Evolutionary conservation across 2,888 invertebrate genomes (phyloP).

Genomic region (Cremastinae sp.): DNA sequence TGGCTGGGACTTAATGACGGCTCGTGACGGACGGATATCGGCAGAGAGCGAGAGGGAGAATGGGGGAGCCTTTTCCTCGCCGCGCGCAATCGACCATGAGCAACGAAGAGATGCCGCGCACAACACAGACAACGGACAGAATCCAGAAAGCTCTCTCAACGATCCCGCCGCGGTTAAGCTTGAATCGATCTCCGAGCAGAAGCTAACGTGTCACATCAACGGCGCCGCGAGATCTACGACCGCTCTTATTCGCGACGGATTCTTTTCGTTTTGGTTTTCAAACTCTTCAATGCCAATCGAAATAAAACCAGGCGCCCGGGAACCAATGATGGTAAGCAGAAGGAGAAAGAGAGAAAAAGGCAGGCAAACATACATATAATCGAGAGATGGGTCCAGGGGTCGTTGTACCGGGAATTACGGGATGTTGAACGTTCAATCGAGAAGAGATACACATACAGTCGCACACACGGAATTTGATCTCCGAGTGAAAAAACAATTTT

Average conservation of each 20-base stretch:
- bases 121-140: constrained; percentile 42
- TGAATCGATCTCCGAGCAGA: constrained; percentile 57
- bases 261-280: constrained; percentile 70
- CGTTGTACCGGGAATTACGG: constrained; percentile 50
- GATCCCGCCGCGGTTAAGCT: constrained; percentile 45
- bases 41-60: constrained; percentile 16
- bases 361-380: constrained; percentile 8
- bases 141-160: constrained; percentile 53
- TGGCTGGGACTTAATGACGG: constrained; percentile 77
- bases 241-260: constrained; percentile 67
- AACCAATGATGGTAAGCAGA: constrained; percentile 28
- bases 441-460: constrained; percentile 35
- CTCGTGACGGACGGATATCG: constrained; percentile 75
- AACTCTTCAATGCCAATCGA: constrained; percentile 68
- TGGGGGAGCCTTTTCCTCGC: constrained; percentile 50
- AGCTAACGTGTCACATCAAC: constrained; percentile 74
- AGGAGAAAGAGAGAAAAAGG: constrained; percentile 4
- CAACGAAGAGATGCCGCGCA: constrained; percentile 58
- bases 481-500: constrained; percentile 4
- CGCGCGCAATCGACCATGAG: constrained; percentile 62
- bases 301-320: constrained; percentile 48
- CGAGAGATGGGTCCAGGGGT: constrained; percentile 38
- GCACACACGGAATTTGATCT: constrained; percentile 13
- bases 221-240: constrained; percentile 77
- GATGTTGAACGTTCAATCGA: constrained; percentile 45